phyloP scores from a whole-genome alignment of 2,888 invertebrate species.

The Pterobdella sp. region DNA sequence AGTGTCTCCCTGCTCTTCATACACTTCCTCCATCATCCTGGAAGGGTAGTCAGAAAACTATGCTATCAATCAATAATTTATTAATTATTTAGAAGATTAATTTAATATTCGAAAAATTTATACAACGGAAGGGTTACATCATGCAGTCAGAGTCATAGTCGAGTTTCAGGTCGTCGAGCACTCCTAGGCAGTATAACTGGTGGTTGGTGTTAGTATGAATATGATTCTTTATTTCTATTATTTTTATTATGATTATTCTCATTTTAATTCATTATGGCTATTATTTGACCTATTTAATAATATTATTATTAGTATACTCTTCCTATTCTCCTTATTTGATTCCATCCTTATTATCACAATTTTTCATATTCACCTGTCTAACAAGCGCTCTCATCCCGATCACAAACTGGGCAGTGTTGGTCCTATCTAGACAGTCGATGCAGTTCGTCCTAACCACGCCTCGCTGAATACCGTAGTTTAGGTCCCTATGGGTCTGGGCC shows the following conservation, averaged over 20 bases:
- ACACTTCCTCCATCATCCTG: slow-evolving; percentile 82
- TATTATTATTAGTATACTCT: neutral
- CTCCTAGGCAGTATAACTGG: slow-evolving; percentile 78
- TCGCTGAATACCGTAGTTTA: slow-evolving; percentile 36
- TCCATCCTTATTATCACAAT: neutral
- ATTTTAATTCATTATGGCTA: no score
- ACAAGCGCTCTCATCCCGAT: slow-evolving; percentile 81
- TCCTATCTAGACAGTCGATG: slow-evolving; percentile 94
- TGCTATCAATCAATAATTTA: neutral
- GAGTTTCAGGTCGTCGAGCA: slow-evolving; percentile 67
- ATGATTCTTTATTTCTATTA: no score
- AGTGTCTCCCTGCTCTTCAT: slow-evolving; percentile 96
- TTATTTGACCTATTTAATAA: no score
- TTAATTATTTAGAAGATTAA: neutral
- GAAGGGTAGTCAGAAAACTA: no score
- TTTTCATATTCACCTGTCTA: slow-evolving; percentile 33
- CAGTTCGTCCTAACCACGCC: slow-evolving; percentile 78
- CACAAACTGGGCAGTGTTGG: slow-evolving; percentile 97
- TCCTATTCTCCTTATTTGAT: neutral
- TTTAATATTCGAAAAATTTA: neutral
- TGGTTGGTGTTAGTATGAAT: neutral
- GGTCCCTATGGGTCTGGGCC: slow-evolving; percentile 18
- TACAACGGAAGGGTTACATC: slow-evolving; percentile 40
- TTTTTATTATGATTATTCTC: no score
- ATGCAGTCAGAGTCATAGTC: slow-evolving; percentile 87